A percentile compares a stretch with the other conserved stretches of the same genome.
These are phyloP conservation scores for Acanthaster planci DNA, from an alignment of 35 echinoderm and acorn worm species.

Conservation along the genomic window DNA sequence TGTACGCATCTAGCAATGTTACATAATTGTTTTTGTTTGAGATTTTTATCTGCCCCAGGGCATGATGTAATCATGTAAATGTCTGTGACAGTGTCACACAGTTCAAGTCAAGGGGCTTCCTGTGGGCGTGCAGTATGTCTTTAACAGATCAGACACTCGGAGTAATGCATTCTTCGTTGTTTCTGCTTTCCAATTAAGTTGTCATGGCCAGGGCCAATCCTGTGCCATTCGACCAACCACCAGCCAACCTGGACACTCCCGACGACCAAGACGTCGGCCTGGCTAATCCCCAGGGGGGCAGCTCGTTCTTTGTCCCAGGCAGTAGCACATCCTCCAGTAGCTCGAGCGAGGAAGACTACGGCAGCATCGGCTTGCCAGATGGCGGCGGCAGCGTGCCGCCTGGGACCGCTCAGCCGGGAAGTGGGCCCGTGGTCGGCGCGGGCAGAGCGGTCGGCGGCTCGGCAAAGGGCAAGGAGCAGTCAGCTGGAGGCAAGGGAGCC, in stretches of 20 bases:
- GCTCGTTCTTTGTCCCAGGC: not conserved
- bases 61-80: too few relatives aligned
- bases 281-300: not conserved
- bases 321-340: not conserved
- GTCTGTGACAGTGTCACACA: too few relatives aligned
- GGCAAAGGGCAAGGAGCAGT: not conserved
- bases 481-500: not conserved
- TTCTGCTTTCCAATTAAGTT: too few relatives aligned
- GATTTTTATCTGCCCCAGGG: too few relatives aligned
- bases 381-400: not conserved
- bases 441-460: not conserved
- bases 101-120: too few relatives aligned
- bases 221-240: not conserved
- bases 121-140: too few relatives aligned
- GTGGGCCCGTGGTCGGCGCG: not conserved
- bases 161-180: too few relatives aligned
- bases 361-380: not conserved
- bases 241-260: not conserved
- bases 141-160: too few relatives aligned
- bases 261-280: not conserved
- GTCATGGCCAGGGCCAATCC: too few relatives aligned
- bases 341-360: constrained; percentile 4
- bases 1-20: too few relatives aligned
- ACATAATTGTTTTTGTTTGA: too few relatives aligned
- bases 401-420: not conserved